Evolutionary conservation across 2,888 invertebrate genomes (phyloP), one percentile per base, ranked within the genome.

Genomic region (Anthoptus insignis): DNA sequence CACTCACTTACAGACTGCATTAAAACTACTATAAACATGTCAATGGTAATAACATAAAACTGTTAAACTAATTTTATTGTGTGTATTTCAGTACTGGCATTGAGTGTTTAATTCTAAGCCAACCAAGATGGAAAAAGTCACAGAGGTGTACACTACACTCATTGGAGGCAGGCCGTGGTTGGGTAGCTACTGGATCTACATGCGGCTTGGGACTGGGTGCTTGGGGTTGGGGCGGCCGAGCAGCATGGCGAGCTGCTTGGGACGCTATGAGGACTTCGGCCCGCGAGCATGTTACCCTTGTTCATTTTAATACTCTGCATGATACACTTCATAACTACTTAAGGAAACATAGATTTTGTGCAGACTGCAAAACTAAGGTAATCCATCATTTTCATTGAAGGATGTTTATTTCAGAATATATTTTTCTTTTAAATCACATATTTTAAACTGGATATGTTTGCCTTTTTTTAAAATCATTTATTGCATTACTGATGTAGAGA

Each of bases 361-460:
- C 97, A 2, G 99, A 99, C 83, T 99, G 99, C 84, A 97, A 98
- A 76, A 97, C 98, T 71, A 99, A 98, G 94, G 98, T 99, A 68
- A 7, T 7, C 85, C 84, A 19, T 37, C n/a, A 2, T 32, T 45
- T 32, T 45, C n/a, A 9, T 24, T 14, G 0, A 5, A 19, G 9
- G 16, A 8, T 29, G 11, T 16, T 50, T 27, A 34, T 16, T 21
- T 21, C n/a, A n/a, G n/a, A n/a, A n/a, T n/a, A n/a, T n/a, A n/a
- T n/a, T n/a, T n/a, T n/a, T n/a, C n/a, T n/a, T n/a, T n/a, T n/a
- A n/a, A n/a, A n/a, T n/a, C n/a, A n/a, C n/a, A n/a, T n/a, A n/a
- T n/a, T n/a, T n/a, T n/a, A n/a, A n/a, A n/a, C n/a, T n/a, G n/a
- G n/a, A n/a, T n/a, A n/a, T n/a, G n/a, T n/a, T n/a, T n/a, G n/a